phyloP scores from a whole-genome alignment of 2,113 vertebrate genomes.

The Corythoichthys haematopterus region DNA sequence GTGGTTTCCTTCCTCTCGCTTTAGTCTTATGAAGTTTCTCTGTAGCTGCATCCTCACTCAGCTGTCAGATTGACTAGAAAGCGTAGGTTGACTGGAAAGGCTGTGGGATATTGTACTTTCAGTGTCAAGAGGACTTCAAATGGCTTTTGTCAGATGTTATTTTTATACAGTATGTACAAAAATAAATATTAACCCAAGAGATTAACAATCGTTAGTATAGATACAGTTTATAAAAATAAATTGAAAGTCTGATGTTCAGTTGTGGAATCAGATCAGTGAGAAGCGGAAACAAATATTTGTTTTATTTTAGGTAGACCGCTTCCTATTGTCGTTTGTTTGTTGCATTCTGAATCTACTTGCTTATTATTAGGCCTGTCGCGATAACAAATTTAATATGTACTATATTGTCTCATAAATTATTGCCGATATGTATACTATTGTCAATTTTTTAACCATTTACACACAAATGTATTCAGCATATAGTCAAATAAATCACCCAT shows the following conservation, averaged over 20 bases:
- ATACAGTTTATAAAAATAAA: not conserved
- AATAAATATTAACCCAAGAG: not conserved
- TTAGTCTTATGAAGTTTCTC: conserved; percentile 12
- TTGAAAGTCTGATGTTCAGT: not conserved
- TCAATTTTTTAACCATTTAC: not conserved
- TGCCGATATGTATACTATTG: not conserved
- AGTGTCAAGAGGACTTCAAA: conserved; percentile 17
- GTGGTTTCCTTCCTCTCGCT: conserved; percentile 4
- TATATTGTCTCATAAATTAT: not conserved
- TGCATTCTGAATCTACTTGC: conserved; percentile 21
- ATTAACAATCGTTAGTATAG: not conserved
- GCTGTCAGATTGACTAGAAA: conserved; percentile 20
- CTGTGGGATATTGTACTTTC: conserved; percentile 16
- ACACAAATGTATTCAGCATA: too few species aligned
- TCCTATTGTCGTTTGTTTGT: conserved; percentile 17
- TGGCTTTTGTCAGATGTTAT: conserved; percentile 12
- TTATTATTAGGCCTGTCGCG: not conserved
- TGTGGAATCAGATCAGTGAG: not conserved
- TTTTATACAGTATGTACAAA: not conserved
- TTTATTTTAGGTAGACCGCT: not conserved
- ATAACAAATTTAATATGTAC: too few species aligned
- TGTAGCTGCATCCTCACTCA: conserved; percentile 38
- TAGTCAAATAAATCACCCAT: too few species aligned
- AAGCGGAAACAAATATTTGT: not conserved
- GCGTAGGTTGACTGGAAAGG: not conserved